Conservation (phyloP, 2,797 vertebrate species). For the Melanogrammus aeglefinus region DNA sequence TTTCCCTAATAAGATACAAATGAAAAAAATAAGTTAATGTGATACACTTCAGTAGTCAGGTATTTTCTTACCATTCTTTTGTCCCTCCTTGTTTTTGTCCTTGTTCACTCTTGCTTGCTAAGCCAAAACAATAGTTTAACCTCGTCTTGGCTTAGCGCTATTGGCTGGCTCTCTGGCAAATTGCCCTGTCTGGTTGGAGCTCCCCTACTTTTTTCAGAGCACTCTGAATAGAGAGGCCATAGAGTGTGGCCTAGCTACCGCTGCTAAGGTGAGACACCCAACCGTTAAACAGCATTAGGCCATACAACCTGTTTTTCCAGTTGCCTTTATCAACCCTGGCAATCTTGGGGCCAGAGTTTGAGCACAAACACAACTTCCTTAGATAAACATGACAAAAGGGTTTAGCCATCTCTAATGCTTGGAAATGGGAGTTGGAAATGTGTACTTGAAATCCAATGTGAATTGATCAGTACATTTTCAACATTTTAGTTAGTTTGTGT, state of each 20-base stretch:
- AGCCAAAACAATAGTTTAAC: conserved; percentile 81
- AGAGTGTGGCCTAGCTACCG: conserved; percentile 75
- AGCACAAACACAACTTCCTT: conserved; percentile 26
- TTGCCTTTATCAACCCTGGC: conserved; percentile 70
- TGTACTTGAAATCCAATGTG: conserved; percentile 27
- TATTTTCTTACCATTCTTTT: conserved; percentile 73
- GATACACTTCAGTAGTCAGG: conserved; percentile 65
- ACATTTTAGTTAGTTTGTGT: neutral
- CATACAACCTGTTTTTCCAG: conserved; percentile 79
- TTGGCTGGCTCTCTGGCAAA: conserved; percentile 77
- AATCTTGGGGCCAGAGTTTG: conserved; percentile 67
- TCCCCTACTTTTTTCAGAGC: conserved; percentile 68
- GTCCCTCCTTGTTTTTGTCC: conserved; percentile 71
- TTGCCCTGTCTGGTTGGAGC: conserved; percentile 73
- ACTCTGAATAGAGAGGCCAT: conserved; percentile 74
- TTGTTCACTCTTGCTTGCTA: conserved; percentile 77
- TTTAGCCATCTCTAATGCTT: conserved; percentile 39
- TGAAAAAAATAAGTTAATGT: conserved; percentile 59
- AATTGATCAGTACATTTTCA: neutral
- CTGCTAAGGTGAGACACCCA: conserved; percentile 74
- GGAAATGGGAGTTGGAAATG: conserved; percentile 39
- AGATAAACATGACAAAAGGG: conserved; percentile 5
- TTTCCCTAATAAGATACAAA: conserved; percentile 16
- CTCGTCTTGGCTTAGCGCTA: conserved; percentile 73
- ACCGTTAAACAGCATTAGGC: conserved; percentile 62